Conservation (phyloP, 1,140 invertebrate genomes). For the Microvelia longipes region DNA sequence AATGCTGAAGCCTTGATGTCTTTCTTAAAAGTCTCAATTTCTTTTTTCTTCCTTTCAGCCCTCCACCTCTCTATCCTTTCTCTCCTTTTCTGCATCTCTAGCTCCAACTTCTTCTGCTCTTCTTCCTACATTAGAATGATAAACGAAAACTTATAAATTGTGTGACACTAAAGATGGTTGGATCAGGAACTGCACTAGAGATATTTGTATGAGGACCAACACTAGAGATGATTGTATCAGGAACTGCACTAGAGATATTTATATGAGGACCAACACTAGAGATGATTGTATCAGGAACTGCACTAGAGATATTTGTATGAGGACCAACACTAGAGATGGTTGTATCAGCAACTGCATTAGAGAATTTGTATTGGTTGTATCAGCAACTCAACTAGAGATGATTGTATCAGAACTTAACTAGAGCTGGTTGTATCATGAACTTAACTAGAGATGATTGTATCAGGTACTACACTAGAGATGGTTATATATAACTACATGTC, state of each 20-base stretch:
- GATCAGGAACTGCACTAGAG: constrained; percentile 9
- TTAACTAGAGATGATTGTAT: constrained; percentile 8
- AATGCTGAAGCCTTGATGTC: constrained; percentile 36
- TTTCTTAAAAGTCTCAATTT: constrained; percentile 62
- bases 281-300: constrained; percentile 7
- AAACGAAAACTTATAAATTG: constrained; percentile 24
- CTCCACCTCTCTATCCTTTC: constrained; percentile 88
- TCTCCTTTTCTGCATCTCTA: constrained; percentile 89
- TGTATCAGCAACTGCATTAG: constrained; percentile 7
- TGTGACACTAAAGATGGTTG: constrained; percentile 14
- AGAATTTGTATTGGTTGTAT: constrained; percentile 6
- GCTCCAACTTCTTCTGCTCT: constrained; percentile 74
- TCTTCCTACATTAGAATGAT: constrained; percentile 43
- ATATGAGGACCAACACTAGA: constrained; percentile 4
- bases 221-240: constrained; percentile 8
- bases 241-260: constrained; percentile 8
- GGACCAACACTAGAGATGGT: constrained; percentile 6
- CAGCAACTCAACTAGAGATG: constrained; percentile 11
- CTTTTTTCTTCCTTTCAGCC: constrained; percentile 71
- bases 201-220: constrained; percentile 7
- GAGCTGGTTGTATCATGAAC: constrained; percentile 4
- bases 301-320: constrained; percentile 4
- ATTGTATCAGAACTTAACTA: constrained; percentile 9
- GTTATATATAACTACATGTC: too few relatives aligned
- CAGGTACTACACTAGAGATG: constrained; percentile 6